phyloP scores from a whole-genome alignment of 2,797 vertebrate species.

The Gephyroberyx darwinii region DNA sequence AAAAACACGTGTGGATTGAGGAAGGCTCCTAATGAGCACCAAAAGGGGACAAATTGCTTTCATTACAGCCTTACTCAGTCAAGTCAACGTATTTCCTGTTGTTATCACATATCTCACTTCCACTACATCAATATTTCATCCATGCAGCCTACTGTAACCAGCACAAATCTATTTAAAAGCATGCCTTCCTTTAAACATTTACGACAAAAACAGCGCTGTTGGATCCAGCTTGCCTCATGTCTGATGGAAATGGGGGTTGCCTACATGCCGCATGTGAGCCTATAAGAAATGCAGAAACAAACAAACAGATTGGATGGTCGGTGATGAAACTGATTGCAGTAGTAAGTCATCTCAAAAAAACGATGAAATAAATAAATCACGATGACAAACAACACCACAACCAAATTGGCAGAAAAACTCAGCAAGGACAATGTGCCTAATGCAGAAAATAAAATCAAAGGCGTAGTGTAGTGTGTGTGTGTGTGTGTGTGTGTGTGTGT shows the following conservation, averaged over 20 bases:
- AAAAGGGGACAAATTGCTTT: not conserved
- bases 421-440: not conserved
- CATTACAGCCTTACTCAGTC: not conserved
- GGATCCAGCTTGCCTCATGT: constrained; percentile 1
- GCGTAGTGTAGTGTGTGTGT: not conserved
- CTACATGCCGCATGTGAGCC: not conserved
- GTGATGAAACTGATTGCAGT: not conserved
- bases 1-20: not conserved
- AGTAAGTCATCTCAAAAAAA: not conserved
- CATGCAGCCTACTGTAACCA: not conserved
- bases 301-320: not conserved
- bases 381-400: not conserved
- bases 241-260: not conserved
- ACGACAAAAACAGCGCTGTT: constrained; percentile 7
- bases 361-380: not conserved
- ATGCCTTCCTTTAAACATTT: constrained; percentile 17
- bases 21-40: not conserved
- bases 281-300: not conserved
- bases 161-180: not conserved
- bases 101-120: constrained; percentile 5
- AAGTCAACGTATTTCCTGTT: constrained; percentile 24
- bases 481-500: too few relatives aligned
- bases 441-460: not conserved
- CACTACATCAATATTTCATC: constrained; percentile 30
- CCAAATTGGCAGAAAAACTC: not conserved